Evolutionary conservation across 2,888 invertebrate species (phyloP).

Genomic region (Drosophila tripunctata): DNA sequence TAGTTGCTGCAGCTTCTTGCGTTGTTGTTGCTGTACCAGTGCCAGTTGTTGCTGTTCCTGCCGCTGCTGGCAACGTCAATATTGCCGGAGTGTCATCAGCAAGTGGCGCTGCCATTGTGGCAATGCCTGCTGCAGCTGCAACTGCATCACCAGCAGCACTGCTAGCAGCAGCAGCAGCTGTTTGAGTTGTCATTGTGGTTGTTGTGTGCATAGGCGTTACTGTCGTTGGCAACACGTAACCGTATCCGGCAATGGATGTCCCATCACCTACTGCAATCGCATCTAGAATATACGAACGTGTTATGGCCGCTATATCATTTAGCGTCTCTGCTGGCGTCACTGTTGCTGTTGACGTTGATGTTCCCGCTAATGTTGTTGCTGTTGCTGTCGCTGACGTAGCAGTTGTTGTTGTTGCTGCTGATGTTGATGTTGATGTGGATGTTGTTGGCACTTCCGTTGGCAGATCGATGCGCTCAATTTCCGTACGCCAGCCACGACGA

Average conservation of each 20-base stretch:
- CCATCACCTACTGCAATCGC: slow-evolving; percentile 62
- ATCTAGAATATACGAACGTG: slow-evolving; percentile 65
- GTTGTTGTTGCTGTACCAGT: slow-evolving; percentile 9
- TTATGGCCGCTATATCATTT: slow-evolving; percentile 60
- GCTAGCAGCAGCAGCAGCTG: slow-evolving; percentile 18
- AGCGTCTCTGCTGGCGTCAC: slow-evolving; percentile 35
- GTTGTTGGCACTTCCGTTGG: slow-evolving; percentile 73
- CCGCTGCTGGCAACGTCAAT: slow-evolving; percentile 9
- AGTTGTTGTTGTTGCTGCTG: slow-evolving; percentile 31
- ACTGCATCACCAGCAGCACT: slow-evolving; percentile 5
- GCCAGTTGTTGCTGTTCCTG: slow-evolving; percentile 15
- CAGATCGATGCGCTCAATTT: slow-evolving; percentile 84
- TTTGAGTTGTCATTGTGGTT: slow-evolving; percentile 35
- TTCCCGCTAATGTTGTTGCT: slow-evolving; percentile 19
- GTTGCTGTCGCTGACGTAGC: slow-evolving; percentile 32
- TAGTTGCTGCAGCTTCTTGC: slow-evolving; percentile 24
- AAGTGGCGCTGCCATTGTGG: slow-evolving; percentile 13
- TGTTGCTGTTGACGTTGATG: slow-evolving; percentile 25
- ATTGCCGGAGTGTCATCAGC: slow-evolving; percentile 31
- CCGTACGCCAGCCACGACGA: slow-evolving; percentile 83
- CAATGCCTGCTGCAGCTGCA: slow-evolving; percentile 13
- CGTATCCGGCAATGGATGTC: slow-evolving; percentile 41
- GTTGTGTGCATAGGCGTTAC: slow-evolving; percentile 27
- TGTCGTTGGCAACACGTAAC: slow-evolving; percentile 42
- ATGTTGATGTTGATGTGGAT: slow-evolving; percentile 36